Base-by-base conservation (phyloP, 2,888 invertebrate species). In the Gortyna flavago region DNA sequence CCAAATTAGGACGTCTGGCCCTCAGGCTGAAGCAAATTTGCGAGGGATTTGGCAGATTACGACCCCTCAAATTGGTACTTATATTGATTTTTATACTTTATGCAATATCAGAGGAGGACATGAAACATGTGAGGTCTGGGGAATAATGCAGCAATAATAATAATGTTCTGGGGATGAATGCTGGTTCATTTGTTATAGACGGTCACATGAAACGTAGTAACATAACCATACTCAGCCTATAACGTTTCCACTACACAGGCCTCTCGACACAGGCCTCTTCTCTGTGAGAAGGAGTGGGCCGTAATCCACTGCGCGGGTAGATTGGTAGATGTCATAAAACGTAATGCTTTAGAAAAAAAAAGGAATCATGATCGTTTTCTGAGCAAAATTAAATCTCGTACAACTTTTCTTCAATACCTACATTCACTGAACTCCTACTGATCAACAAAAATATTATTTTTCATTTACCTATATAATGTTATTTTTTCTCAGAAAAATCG, bases 41-140 rank as follows among this genome's bases (percentile, higher is more conserved):
- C 70, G 77, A 81, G 68, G 78, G 81, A 84, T 87, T 83, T 87
- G 51, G 54, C 65, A 80, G 76, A 85, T 83, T 83, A 87, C 78
- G 73, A 80, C 72, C 75, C 76, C 77, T 82, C 74, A 79, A 81
- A 87, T 77, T 68, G 76, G 79, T 75, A 75, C 75, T 79, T 80
- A 80, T 72, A 83, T 83, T 77, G 61, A 81, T 86, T 87, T 78
- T 85, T 68, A 72, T 86, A 81, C 75, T 78, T 70, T 62, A 72
- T 75, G 71, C 54, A 80, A 83, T 75, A 75, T 78, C 44, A 64
- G 75, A 73, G 54, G 38, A 25, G 29, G 57, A 35, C 35, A 21
- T 41, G 35, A 62, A 67, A 64, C 38, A 79, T 73, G 57, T 59
- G 29, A 35, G 44, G 35, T 13, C 25, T 32, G 25, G 25, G 57